Conservation (phyloP, 2,797 vertebrate genomes). For the Notamacropus eugenii region DNA sequence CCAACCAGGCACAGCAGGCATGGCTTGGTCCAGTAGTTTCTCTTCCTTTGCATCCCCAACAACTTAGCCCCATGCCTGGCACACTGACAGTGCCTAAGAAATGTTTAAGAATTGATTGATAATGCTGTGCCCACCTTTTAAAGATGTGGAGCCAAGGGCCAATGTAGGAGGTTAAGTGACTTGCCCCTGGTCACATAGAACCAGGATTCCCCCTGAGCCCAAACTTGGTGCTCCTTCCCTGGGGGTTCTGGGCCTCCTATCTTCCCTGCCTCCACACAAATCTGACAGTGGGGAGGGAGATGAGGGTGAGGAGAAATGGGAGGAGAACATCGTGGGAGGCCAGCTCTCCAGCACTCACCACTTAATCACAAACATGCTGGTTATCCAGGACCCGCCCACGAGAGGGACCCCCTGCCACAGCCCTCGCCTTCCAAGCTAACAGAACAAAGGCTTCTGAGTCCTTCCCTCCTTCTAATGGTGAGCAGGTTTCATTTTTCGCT, state of each 20-base stretch:
- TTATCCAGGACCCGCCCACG: neutral
- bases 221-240: neutral
- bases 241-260: neutral
- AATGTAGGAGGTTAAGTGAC: neutral
- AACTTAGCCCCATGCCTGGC: neutral
- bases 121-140: too few relatives aligned
- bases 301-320: neutral
- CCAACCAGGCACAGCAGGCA: neutral
- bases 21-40: neutral
- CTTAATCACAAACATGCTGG: neutral
- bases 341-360: neutral
- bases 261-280: neutral
- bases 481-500: neutral
- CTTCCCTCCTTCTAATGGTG: neutral
- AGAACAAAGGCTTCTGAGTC: neutral
- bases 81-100: neutral
- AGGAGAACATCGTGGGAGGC: neutral
- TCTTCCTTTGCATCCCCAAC: neutral
- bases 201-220: neutral
- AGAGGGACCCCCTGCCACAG: neutral
- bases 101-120: neutral
- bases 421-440: neutral
- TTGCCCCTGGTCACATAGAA: neutral
- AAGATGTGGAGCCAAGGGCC: neutral
- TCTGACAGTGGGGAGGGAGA: neutral